phyloP scores from a whole-genome alignment of 1,140 invertebrate species.

The Drosophila persimilis region DNA sequence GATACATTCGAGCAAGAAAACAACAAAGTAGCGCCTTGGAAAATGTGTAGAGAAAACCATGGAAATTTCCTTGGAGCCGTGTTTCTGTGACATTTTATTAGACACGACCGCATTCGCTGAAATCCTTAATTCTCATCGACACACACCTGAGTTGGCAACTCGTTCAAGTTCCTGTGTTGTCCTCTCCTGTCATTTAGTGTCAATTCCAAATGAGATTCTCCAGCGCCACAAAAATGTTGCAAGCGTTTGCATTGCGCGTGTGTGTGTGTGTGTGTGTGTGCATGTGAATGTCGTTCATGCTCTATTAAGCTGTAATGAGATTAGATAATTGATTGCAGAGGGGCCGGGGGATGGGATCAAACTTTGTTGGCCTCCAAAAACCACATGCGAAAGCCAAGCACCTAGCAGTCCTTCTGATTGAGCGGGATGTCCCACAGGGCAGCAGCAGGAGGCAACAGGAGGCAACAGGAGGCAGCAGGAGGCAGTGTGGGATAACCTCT shows the following conservation, averaged over 20 bases:
- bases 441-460: not conserved
- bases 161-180: not conserved
- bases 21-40: too few relatives aligned
- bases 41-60: too few relatives aligned
- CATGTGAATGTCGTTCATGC: conserved; percentile 43
- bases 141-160: too few relatives aligned
- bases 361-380: conserved; percentile 22
- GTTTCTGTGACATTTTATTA: too few relatives aligned
- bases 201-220: conserved; percentile 9
- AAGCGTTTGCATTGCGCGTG: conserved; percentile 3
- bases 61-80: too few relatives aligned
- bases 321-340: conserved; percentile 78
- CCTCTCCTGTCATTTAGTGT: conserved; percentile 1
- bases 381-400: conserved; percentile 37
- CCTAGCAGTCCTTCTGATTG: not conserved
- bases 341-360: conserved; percentile 5
- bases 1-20: too few relatives aligned
- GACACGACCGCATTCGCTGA: too few relatives aligned
- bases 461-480: not conserved
- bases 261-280: conserved; percentile 12
- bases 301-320: conserved; percentile 79
- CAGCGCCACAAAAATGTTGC: conserved; percentile 29
- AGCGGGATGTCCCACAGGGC: not conserved
- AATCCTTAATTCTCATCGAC: too few relatives aligned
- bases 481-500: conserved; percentile 13